A percentile compares a stretch with the other conserved stretches of the same genome.
Evolutionary conservation across 2,888 invertebrate species (phyloP).

Genomic region (Clusia tigrina): DNA sequence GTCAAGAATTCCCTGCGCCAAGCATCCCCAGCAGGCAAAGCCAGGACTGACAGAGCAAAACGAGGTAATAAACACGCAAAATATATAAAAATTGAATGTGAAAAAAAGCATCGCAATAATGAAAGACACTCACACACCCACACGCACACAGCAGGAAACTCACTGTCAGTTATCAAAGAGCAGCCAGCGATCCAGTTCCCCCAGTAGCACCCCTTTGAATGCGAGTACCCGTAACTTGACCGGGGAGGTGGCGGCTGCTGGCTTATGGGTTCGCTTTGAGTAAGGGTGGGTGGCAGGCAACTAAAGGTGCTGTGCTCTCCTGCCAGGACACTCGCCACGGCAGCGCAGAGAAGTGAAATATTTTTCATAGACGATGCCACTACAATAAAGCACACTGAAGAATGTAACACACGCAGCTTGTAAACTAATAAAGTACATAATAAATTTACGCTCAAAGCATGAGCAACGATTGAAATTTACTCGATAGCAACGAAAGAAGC

Average conservation of each 20-base stretch:
- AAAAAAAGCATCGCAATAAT: not conserved
- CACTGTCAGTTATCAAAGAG: not conserved
- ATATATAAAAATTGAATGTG: conserved; percentile 2
- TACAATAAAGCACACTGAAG: not conserved
- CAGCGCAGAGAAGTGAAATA: not conserved
- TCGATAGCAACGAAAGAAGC: not conserved
- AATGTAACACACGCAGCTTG: conserved; percentile 4
- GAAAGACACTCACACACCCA: not conserved
- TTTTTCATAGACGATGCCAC: conserved; percentile 5
- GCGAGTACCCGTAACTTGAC: not conserved
- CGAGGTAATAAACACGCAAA: conserved; percentile 6
- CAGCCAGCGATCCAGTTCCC: not conserved
- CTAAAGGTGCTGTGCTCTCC: no score
- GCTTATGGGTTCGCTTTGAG: no score
- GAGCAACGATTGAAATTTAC: not conserved
- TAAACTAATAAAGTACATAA: not conserved
- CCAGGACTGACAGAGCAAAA: not conserved
- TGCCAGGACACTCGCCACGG: not conserved
- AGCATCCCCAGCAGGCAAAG: not conserved
- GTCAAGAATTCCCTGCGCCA: not conserved
- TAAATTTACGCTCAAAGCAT: not conserved
- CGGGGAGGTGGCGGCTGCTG: not conserved
- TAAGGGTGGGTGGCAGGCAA: no score
- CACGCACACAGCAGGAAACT: not conserved
- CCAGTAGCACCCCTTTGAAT: not conserved